Percentiles rank a stretch among this genome's conserved stretches.
phyloP scores from a whole-genome alignment of 2,888 invertebrate species.

The Eupithecia pulchellata region DNA sequence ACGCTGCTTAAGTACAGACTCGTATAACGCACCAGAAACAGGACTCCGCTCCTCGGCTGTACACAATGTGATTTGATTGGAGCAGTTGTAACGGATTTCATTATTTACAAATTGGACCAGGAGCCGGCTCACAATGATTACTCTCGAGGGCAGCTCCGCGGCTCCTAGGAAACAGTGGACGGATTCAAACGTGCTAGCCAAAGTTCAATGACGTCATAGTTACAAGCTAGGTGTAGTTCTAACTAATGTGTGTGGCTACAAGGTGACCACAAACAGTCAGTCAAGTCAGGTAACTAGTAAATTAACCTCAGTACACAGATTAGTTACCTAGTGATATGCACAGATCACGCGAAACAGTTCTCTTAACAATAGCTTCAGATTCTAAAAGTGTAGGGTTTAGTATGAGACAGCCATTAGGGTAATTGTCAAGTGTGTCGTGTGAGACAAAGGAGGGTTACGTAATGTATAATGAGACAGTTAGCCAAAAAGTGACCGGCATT shows the following conservation, averaged over 20 bases:
- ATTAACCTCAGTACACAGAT: neutral
- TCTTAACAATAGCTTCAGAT: neutral
- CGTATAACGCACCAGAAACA: slow-evolving; percentile 15
- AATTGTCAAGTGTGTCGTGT: neutral
- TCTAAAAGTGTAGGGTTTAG: neutral
- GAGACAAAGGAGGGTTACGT: neutral
- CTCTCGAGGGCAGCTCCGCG: slow-evolving; percentile 6
- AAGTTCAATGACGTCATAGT: neutral
- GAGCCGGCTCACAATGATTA: slow-evolving; percentile 30
- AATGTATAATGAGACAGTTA: neutral
- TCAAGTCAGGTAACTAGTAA: neutral
- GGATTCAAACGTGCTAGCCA: neutral
- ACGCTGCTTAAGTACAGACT: neutral
- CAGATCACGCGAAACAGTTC: neutral
- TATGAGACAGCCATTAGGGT: neutral
- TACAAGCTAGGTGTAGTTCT: neutral
- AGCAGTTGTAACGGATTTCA: slow-evolving; percentile 59
- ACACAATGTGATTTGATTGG: slow-evolving; percentile 59
- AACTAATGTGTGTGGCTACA: neutral
- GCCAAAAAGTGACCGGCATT: neutral
- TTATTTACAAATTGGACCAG: slow-evolving; percentile 54
- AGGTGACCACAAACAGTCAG: neutral
- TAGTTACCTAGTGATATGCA: neutral
- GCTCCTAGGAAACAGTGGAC: slow-evolving; percentile 3
- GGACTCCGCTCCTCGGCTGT: slow-evolving; percentile 42